Percentiles rank a stretch among this genome's conserved stretches.
phyloP scores from a whole-genome alignment of 1,140 invertebrate species.

The Anoplophora glabripennis region DNA sequence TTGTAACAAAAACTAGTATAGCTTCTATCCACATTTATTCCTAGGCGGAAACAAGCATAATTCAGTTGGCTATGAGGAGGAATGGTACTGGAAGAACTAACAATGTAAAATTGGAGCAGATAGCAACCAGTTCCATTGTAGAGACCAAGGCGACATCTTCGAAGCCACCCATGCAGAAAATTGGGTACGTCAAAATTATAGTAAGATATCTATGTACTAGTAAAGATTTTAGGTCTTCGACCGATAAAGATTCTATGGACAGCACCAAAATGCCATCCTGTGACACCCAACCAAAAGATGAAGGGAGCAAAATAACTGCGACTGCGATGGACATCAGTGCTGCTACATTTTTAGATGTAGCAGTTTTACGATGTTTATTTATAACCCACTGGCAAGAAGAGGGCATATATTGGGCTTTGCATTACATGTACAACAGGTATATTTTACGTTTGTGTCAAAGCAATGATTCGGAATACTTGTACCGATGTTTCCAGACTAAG shows the following conservation, averaged over 20 bases:
- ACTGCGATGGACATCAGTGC: conserved; percentile 65
- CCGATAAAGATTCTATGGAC: conserved; percentile 55
- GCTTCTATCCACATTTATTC: conserved; percentile 18
- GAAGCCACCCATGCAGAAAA: conserved; percentile 56
- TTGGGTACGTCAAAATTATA: conserved; percentile 50
- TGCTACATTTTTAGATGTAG: conserved; percentile 94
- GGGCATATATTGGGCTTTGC: conserved; percentile 95
- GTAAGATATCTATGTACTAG: conserved; percentile 18
- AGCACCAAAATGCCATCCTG: conserved; percentile 40
- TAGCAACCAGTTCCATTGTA: conserved; percentile 49
- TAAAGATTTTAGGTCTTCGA: conserved; percentile 47
- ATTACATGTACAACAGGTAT: conserved; percentile 86
- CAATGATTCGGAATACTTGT: conserved; percentile 22
- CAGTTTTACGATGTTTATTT: conserved; percentile 93
- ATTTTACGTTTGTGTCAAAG: conserved; percentile 1
- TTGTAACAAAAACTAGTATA: background rate
- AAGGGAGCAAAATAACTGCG: background rate
- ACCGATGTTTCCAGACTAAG: conserved; percentile 64
- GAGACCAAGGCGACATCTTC: conserved; percentile 52
- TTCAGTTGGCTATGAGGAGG: conserved; percentile 57
- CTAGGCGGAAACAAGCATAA: conserved; percentile 59
- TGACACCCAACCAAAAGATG: background rate
- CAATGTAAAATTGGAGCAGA: conserved; percentile 52
- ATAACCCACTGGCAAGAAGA: conserved; percentile 97
- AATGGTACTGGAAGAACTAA: conserved; percentile 46